Percentiles rank a stretch among this genome's conserved stretches.
Conservation (phyloP, 1,140 invertebrate genomes). For the Lasioglossum baleicum region DNA sequence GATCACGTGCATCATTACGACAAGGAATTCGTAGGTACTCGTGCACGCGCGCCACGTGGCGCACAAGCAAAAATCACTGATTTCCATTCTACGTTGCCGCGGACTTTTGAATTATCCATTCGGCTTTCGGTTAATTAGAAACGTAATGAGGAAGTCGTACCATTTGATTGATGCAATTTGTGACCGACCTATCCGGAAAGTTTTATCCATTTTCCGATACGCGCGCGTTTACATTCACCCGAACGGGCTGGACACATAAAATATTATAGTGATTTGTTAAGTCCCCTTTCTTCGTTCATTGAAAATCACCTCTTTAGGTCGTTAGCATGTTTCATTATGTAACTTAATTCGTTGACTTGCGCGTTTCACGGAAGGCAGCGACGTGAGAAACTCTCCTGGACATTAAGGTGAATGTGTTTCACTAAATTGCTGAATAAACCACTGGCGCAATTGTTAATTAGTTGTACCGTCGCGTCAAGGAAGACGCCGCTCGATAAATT, state of each 20-base stretch:
- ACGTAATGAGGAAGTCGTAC: neutral
- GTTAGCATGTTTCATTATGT: too few relatives aligned
- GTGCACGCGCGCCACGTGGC: neutral
- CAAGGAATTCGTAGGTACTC: neutral
- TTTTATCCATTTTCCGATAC: neutral
- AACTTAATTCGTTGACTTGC: too few relatives aligned
- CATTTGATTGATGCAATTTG: neutral
- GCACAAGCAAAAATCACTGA: neutral
- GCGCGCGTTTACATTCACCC: neutral
- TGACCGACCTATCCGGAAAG: neutral
- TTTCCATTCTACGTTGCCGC: conserved; percentile 14
- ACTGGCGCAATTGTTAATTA: too few relatives aligned
- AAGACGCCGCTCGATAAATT: too few relatives aligned
- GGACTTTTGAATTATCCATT: conserved; percentile 11
- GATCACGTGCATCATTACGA: conserved; percentile 39
- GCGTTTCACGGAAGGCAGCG: too few relatives aligned
- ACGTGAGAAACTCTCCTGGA: too few relatives aligned
- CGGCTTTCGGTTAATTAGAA: conserved; percentile 33
- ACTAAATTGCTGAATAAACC: too few relatives aligned
- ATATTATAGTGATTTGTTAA: too few relatives aligned
- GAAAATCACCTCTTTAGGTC: too few relatives aligned
- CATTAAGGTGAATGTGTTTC: too few relatives aligned
- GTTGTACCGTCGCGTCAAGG: too few relatives aligned
- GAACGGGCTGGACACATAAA: neutral
- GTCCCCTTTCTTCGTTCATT: too few relatives aligned